phyloP scores from a whole-genome alignment of 2,113 vertebrate species.

The Sminthopsis crassicaudata region DNA sequence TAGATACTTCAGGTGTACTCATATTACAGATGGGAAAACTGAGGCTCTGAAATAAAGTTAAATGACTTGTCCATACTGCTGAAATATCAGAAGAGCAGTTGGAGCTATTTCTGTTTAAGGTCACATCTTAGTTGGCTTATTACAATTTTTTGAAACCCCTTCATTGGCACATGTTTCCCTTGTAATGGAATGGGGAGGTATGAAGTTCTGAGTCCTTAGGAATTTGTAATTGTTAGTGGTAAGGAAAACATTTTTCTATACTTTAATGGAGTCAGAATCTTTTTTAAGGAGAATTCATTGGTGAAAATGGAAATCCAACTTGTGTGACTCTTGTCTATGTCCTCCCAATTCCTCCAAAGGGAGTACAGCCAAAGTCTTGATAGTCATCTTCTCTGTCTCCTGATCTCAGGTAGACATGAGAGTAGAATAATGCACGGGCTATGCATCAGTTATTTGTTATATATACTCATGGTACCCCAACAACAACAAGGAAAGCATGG shows the following conservation, averaged over 20 bases:
- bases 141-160: background rate
- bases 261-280: background rate
- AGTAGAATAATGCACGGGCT: background rate
- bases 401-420: background rate
- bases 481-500: background rate
- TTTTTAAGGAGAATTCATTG: background rate
- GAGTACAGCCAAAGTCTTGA: background rate
- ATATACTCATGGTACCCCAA: too few species aligned
- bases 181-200: background rate
- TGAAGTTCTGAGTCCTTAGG: background rate
- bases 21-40: background rate
- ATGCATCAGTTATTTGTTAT: background rate
- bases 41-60: too few species aligned
- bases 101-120: background rate
- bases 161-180: rapidly evolving
- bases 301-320: background rate
- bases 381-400: background rate
- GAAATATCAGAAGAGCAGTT: background rate
- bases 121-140: background rate
- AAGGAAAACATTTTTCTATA: background rate
- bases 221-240: background rate
- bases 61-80: background rate
- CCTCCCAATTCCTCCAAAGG: background rate
- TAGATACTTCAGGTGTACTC: background rate
- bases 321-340: background rate